phyloP scores from a whole-genome alignment of 2,113 vertebrate genomes.

The Grammomys surdaster region DNA sequence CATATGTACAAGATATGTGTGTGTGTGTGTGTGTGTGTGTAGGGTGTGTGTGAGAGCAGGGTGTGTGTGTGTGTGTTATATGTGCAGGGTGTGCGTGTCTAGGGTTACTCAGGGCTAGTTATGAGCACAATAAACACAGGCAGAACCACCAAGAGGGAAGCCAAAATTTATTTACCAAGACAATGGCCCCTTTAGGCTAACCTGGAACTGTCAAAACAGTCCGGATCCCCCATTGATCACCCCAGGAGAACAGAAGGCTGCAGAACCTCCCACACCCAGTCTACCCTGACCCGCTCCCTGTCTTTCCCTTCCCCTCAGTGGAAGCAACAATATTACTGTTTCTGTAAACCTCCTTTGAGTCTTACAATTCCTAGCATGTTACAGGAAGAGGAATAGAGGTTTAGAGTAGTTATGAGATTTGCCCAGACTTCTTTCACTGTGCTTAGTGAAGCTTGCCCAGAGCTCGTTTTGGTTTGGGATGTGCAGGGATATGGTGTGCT shows the following conservation, averaged over 20 bases:
- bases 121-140: constrained; percentile 82
- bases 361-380: neutral
- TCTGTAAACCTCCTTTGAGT: neutral
- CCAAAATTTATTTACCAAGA: constrained; percentile 84
- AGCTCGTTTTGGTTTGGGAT: neutral
- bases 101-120: constrained; percentile 55
- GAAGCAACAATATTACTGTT: neutral
- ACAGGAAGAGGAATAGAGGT: neutral
- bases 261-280: neutral
- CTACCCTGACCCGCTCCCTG: rapidly evolving
- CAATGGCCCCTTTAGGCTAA: constrained; percentile 78
- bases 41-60: neutral
- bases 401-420: neutral
- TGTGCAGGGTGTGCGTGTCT: neutral
- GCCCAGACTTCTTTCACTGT: neutral
- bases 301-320: neutral
- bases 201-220: neutral
- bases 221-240: constrained; percentile 78
- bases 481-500: neutral
- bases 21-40: neutral
- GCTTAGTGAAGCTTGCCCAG: neutral
- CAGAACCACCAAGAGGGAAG: constrained; percentile 83
- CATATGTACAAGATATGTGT: neutral
- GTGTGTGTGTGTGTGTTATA: neutral
- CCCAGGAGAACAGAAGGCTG: neutral